Evolutionary conservation across 1,140 invertebrate species (phyloP).

Genomic region (Marisa cornuarietis): DNA sequence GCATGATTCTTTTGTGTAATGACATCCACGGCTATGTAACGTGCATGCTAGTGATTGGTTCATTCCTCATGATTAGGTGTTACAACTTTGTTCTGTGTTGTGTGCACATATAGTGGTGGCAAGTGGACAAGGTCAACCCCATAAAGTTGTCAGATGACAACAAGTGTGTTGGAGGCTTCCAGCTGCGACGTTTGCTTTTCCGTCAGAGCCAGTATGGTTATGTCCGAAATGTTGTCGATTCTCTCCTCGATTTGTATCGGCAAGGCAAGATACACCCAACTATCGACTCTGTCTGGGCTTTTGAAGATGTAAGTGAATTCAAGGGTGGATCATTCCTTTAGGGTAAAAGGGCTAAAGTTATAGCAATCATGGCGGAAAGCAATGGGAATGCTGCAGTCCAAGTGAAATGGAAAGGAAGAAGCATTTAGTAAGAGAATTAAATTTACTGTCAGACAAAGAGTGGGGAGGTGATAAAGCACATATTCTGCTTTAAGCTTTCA

Average conservation of each 20-base stretch:
- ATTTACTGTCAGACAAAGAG: too few species aligned
- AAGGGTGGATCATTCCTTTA: not conserved
- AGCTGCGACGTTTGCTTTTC: conserved; percentile 84
- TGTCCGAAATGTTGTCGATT: conserved; percentile 75
- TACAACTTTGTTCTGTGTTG: not conserved
- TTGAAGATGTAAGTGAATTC: conserved; percentile 79
- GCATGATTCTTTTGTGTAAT: too few species aligned
- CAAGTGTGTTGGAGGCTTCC: conserved; percentile 83
- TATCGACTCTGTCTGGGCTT: conserved; percentile 85
- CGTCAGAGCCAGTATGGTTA: conserved; percentile 80
- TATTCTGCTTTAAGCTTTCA: too few species aligned
- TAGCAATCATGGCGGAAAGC: not conserved
- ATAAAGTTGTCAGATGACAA: conserved; percentile 91
- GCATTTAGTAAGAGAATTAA: not conserved
- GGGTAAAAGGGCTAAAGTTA: not conserved
- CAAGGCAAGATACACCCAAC: conserved; percentile 82
- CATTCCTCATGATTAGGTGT: too few species aligned
- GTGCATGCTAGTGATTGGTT: too few species aligned
- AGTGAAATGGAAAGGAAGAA: not conserved
- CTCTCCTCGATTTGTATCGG: conserved; percentile 79
- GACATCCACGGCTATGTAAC: too few species aligned
- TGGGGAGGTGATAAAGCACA: too few species aligned
- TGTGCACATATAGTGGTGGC: conserved; percentile 79
- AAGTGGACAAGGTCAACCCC: conserved; percentile 88
- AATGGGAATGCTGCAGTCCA: not conserved